Percentiles rank a stretch among this genome's conserved stretches.
Conservation (phyloP, 2,888 invertebrate genomes). For the Aproaerema taeniolella region DNA sequence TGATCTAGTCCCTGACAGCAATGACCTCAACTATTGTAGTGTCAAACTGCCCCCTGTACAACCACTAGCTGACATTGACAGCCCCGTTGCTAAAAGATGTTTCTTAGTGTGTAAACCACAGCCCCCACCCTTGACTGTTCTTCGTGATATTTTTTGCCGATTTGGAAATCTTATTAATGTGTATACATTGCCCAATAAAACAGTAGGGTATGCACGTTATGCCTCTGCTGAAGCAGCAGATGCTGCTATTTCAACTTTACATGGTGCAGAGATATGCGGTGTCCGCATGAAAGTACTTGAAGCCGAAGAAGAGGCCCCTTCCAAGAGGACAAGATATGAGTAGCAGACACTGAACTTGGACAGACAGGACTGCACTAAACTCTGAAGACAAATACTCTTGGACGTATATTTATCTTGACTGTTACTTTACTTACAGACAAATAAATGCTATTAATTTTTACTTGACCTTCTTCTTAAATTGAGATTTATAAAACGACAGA, state of each 20-base stretch:
- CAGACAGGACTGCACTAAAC: constrained; percentile 1
- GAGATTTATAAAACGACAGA: constrained; percentile 14
- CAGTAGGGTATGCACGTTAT: constrained; percentile 95
- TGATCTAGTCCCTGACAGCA: constrained; percentile 34
- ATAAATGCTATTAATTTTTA: constrained; percentile 28
- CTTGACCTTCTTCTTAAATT: constrained; percentile 34
- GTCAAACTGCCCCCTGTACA: constrained; percentile 85
- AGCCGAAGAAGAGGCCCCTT: constrained; percentile 82
- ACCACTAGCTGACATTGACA: constrained; percentile 82
- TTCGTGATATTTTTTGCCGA: constrained; percentile 93
- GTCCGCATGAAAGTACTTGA: constrained; percentile 92
- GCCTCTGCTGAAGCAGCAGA: constrained; percentile 85
- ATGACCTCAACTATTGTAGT: constrained; percentile 75
- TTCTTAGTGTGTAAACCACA: constrained; percentile 81
- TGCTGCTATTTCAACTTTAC: constrained; percentile 82
- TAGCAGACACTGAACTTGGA: constrained; percentile 10
- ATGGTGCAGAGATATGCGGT: constrained; percentile 93
- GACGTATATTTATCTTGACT: constrained; percentile 7
- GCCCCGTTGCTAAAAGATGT: constrained; percentile 80
- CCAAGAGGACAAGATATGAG: constrained; percentile 40
- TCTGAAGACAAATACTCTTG: constrained; percentile 17
- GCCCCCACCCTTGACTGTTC: constrained; percentile 85
- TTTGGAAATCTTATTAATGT: constrained; percentile 95
- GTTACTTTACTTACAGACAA: constrained; percentile 24
- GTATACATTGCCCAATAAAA: constrained; percentile 91